Evolutionary conservation across 1,140 invertebrate species (phyloP), one percentile per base, ranked within the genome.

Genomic region (Yoshiicerus persimilis): DNA sequence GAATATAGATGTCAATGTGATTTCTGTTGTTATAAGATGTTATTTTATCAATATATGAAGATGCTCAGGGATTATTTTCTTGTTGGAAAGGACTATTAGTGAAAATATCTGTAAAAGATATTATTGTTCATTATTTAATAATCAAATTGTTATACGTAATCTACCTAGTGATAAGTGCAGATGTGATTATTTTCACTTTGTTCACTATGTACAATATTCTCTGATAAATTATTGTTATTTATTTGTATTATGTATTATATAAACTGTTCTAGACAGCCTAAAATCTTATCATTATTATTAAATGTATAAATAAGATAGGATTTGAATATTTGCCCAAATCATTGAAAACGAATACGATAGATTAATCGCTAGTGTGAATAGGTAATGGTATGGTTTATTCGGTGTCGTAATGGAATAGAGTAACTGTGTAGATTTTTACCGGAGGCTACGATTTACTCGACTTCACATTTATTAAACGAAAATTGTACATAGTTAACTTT

Each of bases 61-160:
- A 80, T 80, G 75, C 75, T 80, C 75, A 80, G 75, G 75, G 75
- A 80, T 80, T 80, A 80, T 80, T 80, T 80, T 80, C 75, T 80
- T 34, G 75, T 34, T 80, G 75, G 75, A 80, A 34, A 80, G 75
- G 75, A 80, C 75, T 80, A 80, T 80, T 36, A 80, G 75, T 80
- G 75, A 36, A 80, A 80, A 30, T 80, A 23, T 38, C 75, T 80
- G 34, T 10, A 38, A n/a, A 70, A 38, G 30, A 38, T 80, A 36
- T 80, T 80, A 32, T 80, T 80, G 75, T 80, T 80, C 75, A 80
- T 80, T 80, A 80, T 36, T 80, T 80, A 80, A 80, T 80, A 80
- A 80, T 80, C 75, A 80, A 56, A 38, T 80, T 80, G 75, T 80
- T 80, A n/a, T 34, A 36, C 75, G 30, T 77, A 34, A 56, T 4